Conservation (phyloP, 1,140 invertebrate genomes). For the Lycorma delicatula region DNA sequence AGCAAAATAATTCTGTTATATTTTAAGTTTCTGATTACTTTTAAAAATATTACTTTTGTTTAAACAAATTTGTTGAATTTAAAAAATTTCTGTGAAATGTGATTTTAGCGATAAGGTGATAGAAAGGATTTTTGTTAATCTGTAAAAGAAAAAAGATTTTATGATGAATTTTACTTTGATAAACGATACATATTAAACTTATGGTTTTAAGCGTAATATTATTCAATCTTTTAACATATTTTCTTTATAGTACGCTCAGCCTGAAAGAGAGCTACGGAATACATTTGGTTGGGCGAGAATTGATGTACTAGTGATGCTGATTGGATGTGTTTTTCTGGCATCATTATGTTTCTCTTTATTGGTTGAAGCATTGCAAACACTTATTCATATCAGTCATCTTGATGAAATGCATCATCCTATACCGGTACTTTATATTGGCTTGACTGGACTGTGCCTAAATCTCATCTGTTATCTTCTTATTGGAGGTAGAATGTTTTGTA, state of each 20-base stretch:
- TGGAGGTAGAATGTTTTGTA: constrained; percentile 57
- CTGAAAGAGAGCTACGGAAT: constrained; percentile 62
- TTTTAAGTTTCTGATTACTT: too few relatives aligned
- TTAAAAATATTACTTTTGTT: too few relatives aligned
- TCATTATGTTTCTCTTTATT: constrained; percentile 75
- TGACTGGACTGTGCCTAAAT: constrained; percentile 57
- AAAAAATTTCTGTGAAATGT: too few relatives aligned
- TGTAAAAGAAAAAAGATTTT: too few relatives aligned
- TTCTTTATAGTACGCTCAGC: background rate
- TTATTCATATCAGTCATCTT: constrained; percentile 65
- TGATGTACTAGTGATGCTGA: constrained; percentile 70
- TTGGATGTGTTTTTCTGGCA: constrained; percentile 72
- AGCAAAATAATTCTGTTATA: too few relatives aligned
- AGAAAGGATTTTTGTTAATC: too few relatives aligned
- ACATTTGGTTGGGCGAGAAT: constrained; percentile 89
- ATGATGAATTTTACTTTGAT: too few relatives aligned
- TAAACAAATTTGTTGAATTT: too few relatives aligned
- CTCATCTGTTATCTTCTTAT: constrained; percentile 62
- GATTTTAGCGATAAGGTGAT: too few relatives aligned
- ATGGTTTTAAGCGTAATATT: too few relatives aligned
- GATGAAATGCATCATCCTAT: constrained; percentile 59
- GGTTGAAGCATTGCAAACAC: constrained; percentile 70
- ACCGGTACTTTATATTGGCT: constrained; percentile 51
- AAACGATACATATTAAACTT: too few relatives aligned
- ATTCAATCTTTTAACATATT: background rate